A percentile compares a stretch with the other conserved stretches of the same genome.
phyloP scores from a whole-genome alignment of 2,113 vertebrate genomes.

The Rhinoptilus africanus region DNA sequence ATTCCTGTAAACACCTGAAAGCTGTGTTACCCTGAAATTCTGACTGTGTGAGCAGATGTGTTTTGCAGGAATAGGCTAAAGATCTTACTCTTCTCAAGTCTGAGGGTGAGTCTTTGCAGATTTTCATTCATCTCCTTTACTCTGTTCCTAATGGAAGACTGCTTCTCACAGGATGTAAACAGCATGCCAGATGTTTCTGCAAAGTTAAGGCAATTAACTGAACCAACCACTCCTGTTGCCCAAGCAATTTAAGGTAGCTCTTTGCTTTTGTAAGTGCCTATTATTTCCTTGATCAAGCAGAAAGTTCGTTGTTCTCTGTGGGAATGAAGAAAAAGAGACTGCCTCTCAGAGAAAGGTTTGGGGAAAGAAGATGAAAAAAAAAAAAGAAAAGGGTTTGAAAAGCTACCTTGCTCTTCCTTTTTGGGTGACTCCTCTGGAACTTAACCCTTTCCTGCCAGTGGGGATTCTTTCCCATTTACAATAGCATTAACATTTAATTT shows the following conservation, averaged over 20 bases:
- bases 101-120: not conserved
- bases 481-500: not conserved
- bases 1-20: not conserved
- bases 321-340: not conserved
- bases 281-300: not conserved
- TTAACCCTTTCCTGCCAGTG: not conserved
- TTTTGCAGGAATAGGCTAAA: not conserved
- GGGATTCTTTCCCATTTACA: not conserved
- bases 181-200: conserved; percentile 11
- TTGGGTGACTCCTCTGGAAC: not conserved
- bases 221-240: not conserved
- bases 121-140: not conserved
- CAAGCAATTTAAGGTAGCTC: not conserved
- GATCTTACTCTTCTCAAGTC: not conserved
- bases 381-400: not conserved
- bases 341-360: not conserved
- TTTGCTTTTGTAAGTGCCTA: not conserved
- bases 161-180: not conserved
- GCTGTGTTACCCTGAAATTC: not conserved
- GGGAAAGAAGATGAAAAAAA: not conserved
- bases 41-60: not conserved
- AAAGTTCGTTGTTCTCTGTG: not conserved
- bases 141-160: not conserved
- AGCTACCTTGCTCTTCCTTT: not conserved
- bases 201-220: conserved; percentile 17